These are phyloP conservation scores for Drosophila meridiana DNA, from an alignment of 2,888 invertebrate species.

Conservation along the genomic window DNA sequence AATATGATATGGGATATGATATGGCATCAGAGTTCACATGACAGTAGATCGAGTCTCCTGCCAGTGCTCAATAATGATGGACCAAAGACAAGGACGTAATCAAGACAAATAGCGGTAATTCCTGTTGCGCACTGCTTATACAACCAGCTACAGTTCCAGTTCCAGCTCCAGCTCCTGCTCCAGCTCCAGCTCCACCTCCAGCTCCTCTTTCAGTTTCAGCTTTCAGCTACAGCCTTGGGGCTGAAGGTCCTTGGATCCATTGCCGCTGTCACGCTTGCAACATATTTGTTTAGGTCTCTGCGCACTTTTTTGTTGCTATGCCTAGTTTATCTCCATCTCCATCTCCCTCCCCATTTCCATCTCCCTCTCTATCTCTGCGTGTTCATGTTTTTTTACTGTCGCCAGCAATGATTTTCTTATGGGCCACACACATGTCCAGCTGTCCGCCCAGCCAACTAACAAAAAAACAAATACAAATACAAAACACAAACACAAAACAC, in stretches of 20 bases:
- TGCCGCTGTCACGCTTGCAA: constrained; percentile 48
- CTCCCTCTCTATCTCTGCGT: not conserved
- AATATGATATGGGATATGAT: not conserved
- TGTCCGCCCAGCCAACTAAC: constrained; percentile 31
- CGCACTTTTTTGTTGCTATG: constrained; percentile 28
- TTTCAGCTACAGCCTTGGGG: not conserved
- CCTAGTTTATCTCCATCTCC: constrained; percentile 36
- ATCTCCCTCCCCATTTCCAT: not conserved
- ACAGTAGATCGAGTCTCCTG: too few species aligned
- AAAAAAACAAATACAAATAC: constrained; percentile 39
- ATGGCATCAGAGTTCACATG: not conserved
- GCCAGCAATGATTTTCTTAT: constrained; percentile 46
- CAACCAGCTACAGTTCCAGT: not conserved
- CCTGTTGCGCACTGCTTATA: constrained; percentile 43
- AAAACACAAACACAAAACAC: constrained; percentile 18
- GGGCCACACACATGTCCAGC: constrained; percentile 31
- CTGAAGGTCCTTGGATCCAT: constrained; percentile 10
- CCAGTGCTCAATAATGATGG: constrained; percentile 11
- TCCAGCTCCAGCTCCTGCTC: not conserved
- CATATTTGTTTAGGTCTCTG: constrained; percentile 69
- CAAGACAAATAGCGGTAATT: constrained; percentile 66
- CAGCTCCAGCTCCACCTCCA: not conserved
- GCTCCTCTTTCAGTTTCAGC: not conserved
- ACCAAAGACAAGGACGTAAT: constrained; percentile 42
- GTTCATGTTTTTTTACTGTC: constrained; percentile 48